phyloP scores from a whole-genome alignment of 2,797 vertebrate genomes.

The Meda fulgida region DNA sequence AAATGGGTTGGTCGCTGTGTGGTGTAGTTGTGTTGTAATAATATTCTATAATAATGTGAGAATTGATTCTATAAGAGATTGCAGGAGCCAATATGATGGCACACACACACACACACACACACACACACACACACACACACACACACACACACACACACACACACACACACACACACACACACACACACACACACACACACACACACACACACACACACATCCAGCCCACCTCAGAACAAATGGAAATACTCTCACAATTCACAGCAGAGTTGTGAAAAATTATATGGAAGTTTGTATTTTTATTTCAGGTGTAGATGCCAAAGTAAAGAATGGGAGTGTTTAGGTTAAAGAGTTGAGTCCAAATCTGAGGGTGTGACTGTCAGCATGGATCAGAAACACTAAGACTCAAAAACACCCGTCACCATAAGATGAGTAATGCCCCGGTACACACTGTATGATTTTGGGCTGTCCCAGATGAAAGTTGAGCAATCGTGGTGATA shows the following conservation, averaged over 20 bases:
- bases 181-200: no score
- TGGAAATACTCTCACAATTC: conserved; percentile 57
- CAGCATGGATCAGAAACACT: neutral
- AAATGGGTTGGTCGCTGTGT: neutral
- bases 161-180: neutral
- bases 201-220: conserved; percentile 5
- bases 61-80: conserved; percentile 12
- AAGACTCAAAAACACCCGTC: conserved; percentile 41
- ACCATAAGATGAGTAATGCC: neutral
- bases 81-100: conserved; percentile 1
- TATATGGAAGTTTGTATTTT: conserved; percentile 55
- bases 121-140: conserved; percentile 21
- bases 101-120: no score
- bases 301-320: conserved; percentile 44
- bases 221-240: conserved; percentile 50
- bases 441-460: no score
- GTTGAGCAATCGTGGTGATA: no score
- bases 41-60: conserved; percentile 19
- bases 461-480: no score
- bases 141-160: conserved; percentile 22
- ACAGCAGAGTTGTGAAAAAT: conserved; percentile 55
- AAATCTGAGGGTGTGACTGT: conserved; percentile 63
- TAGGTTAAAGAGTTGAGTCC: conserved; percentile 49
- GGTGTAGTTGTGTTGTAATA: neutral
- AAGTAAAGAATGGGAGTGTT: conserved; percentile 61